A percentile compares a stretch with the other conserved stretches of the same genome.
Conservation (phyloP, 2,888 invertebrate species). For the Serripes groenlandicus region DNA sequence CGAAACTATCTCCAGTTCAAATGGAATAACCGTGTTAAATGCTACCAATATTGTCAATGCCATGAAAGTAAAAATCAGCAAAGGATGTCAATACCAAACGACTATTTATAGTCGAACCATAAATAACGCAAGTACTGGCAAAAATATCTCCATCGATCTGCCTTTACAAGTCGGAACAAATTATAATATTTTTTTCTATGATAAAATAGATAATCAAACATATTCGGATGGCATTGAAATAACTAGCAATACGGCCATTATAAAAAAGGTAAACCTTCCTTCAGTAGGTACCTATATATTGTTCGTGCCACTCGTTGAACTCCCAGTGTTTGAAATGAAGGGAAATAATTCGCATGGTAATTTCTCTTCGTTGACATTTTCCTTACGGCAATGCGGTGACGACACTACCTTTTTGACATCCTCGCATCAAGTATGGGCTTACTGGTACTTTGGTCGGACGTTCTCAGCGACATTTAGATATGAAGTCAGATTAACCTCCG, state of each 20-base stretch:
- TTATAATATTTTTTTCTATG: background rate
- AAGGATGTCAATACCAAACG: background rate
- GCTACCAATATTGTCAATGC: conserved; percentile 13
- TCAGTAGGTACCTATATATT: background rate
- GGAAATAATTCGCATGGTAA: background rate
- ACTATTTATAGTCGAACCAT: background rate
- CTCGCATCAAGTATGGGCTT: background rate
- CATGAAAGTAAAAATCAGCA: background rate
- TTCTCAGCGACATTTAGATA: background rate
- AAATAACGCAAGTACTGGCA: background rate
- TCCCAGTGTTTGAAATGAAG: background rate
- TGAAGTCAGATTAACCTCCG: background rate
- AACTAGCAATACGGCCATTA: background rate
- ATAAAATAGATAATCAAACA: background rate
- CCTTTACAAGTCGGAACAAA: background rate
- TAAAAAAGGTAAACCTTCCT: background rate
- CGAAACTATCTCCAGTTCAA: conserved; percentile 39
- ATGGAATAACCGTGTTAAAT: conserved; percentile 56
- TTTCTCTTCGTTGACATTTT: background rate
- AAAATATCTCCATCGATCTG: background rate
- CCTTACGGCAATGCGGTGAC: background rate
- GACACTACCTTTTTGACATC: background rate
- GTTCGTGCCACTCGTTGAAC: background rate
- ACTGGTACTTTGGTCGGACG: background rate
- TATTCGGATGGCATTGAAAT: background rate